Conservation (phyloP, 2,888 invertebrate genomes). For the Lasioglossum oenotherae region DNA sequence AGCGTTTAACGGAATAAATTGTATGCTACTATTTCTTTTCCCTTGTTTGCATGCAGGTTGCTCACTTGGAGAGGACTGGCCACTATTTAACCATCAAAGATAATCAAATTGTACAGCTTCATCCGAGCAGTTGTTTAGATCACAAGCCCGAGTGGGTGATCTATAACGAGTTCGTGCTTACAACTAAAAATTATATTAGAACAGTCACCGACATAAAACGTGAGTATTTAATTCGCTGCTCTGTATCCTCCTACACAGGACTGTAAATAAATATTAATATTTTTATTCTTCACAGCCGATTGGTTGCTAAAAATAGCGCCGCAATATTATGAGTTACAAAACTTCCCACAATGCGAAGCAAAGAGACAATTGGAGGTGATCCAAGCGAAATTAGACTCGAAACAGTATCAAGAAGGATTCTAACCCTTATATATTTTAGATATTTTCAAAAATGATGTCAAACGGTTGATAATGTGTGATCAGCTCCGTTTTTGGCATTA, state of each 20-base stretch:
- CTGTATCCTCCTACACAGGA: background rate
- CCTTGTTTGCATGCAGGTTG: conserved; percentile 87
- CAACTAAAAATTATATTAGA: conserved; percentile 99
- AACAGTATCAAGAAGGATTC: conserved; percentile 95
- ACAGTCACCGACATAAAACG: conserved; percentile 99
- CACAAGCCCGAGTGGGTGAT: conserved; percentile 99
- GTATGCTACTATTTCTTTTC: conserved; percentile 1
- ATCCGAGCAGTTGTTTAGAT: conserved; percentile 99
- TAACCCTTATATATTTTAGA: conserved; percentile 84
- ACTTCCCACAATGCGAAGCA: conserved; percentile 99
- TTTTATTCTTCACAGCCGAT: conserved; percentile 88
- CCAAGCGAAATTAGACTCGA: conserved; percentile 93
- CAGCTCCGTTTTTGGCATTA: conserved; percentile 43
- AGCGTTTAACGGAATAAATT: background rate
- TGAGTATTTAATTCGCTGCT: conserved; percentile 85
- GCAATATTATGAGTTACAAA: conserved; percentile 98
- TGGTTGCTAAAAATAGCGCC: conserved; percentile 98
- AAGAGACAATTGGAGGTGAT: conserved; percentile 95
- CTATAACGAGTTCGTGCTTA: conserved; percentile 99
- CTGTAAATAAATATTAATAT: background rate
- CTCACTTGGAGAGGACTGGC: conserved; percentile 98
- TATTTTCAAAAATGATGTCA: conserved; percentile 68
- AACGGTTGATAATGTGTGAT: conserved; percentile 57
- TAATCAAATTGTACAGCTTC: conserved; percentile 99
- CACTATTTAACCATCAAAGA: conserved; percentile 99